Percentiles rank a stretch among this genome's conserved stretches.
Evolutionary conservation across 2,888 invertebrate species (phyloP).

Genomic region (Zygaena filipendulae): DNA sequence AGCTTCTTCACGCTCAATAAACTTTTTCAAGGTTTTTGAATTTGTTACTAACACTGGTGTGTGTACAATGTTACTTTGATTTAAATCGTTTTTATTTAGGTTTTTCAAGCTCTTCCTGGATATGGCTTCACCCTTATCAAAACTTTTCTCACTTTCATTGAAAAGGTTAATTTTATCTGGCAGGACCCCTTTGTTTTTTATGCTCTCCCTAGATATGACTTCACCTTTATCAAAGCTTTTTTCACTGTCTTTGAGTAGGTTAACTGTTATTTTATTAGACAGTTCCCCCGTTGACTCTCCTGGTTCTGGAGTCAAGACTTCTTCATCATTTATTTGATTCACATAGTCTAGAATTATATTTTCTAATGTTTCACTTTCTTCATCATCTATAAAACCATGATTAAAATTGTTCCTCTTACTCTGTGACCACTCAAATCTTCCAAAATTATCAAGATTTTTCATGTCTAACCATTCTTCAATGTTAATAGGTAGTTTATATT

Average conservation of each 20-base stretch:
- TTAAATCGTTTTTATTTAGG: constrained; percentile 22
- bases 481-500: constrained; percentile 50
- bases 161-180: too few species aligned
- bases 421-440: constrained; percentile 42
- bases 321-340: constrained; percentile 30
- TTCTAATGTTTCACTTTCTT: constrained; percentile 30
- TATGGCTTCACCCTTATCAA: constrained; percentile 31
- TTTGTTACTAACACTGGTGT: constrained; percentile 24
- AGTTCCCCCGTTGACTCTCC: too few species aligned
- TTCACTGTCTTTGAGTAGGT: constrained; percentile 6
- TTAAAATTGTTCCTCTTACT: constrained; percentile 28
- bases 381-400: constrained; percentile 25
- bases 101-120: constrained; percentile 30
- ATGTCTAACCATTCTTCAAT: constrained; percentile 58
- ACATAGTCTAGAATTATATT: constrained; percentile 44
- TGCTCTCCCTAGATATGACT: constrained; percentile 30
- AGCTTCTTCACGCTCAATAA: constrained; percentile 41
- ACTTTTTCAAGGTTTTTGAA: constrained; percentile 28
- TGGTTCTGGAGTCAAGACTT: constrained; percentile 16
- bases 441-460: constrained; percentile 47
- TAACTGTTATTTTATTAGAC: too few species aligned
- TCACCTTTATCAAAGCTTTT: constrained; percentile 28
- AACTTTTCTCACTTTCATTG: constrained; percentile 13
- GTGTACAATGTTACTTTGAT: constrained; percentile 17
- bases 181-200: too few species aligned